Conservation (phyloP, 2,797 vertebrate genomes). For the Euthynnus affinis region DNA sequence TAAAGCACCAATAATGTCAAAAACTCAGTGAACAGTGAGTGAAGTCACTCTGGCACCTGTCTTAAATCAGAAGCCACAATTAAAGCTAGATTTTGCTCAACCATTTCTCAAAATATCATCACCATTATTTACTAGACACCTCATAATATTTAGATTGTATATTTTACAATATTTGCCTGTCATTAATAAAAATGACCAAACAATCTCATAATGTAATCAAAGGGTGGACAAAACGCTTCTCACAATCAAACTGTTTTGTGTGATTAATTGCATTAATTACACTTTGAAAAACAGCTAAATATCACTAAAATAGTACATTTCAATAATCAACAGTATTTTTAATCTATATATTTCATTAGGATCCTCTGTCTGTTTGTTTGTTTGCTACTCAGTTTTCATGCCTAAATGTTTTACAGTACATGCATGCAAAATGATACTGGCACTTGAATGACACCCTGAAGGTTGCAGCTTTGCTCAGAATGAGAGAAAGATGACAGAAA, state of each 20-base stretch:
- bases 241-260: neutral
- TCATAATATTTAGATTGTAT: neutral
- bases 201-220: neutral
- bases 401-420: neutral
- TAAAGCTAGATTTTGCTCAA: neutral
- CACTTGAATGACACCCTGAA: constrained; percentile 20
- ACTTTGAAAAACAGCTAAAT: neutral
- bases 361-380: neutral
- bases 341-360: neutral
- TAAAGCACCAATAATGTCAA: too few species aligned
- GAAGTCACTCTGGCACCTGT: constrained; percentile 8
- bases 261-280: neutral
- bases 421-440: neutral
- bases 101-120: neutral
- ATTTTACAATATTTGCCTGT: neutral
- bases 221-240: neutral
- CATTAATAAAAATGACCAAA: neutral
- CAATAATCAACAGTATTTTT: neutral
- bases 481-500: constrained; percentile 25
- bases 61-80: neutral
- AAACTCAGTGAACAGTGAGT: neutral
- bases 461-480: constrained; percentile 23
- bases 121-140: neutral
- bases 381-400: neutral
- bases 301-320: neutral